These are phyloP conservation scores for Drosophila rufa DNA, from an alignment of 1,140 invertebrate species.

Conservation along the genomic window DNA sequence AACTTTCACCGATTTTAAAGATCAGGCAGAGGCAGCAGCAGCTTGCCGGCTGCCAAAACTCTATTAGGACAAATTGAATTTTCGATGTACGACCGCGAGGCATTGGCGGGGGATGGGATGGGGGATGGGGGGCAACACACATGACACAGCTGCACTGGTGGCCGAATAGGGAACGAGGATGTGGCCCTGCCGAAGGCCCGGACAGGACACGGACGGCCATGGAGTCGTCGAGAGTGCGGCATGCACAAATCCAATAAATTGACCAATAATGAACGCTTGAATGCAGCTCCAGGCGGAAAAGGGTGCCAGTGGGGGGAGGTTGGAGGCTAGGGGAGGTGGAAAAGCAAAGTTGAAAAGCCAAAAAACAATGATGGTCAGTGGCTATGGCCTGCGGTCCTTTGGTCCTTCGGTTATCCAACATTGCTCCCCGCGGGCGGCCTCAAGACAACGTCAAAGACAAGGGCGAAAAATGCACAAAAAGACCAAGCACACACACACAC, in stretches of 20 bases:
- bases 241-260: slow-evolving; percentile 84
- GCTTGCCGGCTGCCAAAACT: slow-evolving; percentile 49
- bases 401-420: slow-evolving; percentile 17
- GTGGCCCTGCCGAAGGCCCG: not conserved
- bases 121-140: slow-evolving; percentile 50
- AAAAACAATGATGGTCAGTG: slow-evolving; percentile 77
- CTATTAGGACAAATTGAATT: slow-evolving; percentile 80
- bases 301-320: not conserved
- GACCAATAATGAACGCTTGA: slow-evolving; percentile 83
- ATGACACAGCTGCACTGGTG: slow-evolving; percentile 66
- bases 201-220: slow-evolving; percentile 10
- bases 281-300: slow-evolving; percentile 47
- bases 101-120: not conserved
- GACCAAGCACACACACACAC: not conserved
- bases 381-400: slow-evolving; percentile 34
- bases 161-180: slow-evolving; percentile 5
- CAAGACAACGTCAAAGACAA: slow-evolving; percentile 68
- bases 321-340: not conserved
- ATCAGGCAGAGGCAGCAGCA: not conserved
- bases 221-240: slow-evolving; percentile 35
- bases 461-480: slow-evolving; percentile 13
- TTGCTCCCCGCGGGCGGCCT: slow-evolving; percentile 21
- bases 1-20: slow-evolving; percentile 2
- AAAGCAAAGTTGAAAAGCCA: slow-evolving; percentile 75
- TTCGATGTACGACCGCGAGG: slow-evolving; percentile 64